Evolutionary conservation across 1,140 invertebrate genomes (phyloP), one percentile per base, ranked within the genome.

Genomic region (Eubasilissa regina): DNA sequence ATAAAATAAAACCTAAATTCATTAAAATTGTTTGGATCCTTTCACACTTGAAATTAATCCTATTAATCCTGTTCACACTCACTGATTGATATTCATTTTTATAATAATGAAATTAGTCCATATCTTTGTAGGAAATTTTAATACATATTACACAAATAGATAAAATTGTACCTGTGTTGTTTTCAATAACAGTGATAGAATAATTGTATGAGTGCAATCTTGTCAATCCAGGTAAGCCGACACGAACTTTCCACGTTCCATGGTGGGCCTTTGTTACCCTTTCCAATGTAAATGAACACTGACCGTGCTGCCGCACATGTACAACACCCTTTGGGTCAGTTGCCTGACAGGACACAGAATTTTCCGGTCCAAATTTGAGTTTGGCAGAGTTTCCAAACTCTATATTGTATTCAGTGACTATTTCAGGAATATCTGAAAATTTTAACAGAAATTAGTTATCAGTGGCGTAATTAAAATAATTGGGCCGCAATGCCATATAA

Each of bases 311-410:
- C 13, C 51, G 17, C 3, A 35, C 19, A 0, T 53, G 13, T 0
- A 74, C 25, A 1, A n/a, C 8, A 9, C 78, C 81, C 13, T 3
- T 53, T 7, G 78, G 75, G 48, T 80, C 64, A 0, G 44, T 79
- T 4, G 72, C 75, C 25, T 60, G 10, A 44, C 81, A 82, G 56
- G 55, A 82, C 60, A 62, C 11, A 11, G 81, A 55, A n/a, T 74
- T 25, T 53, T 75, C 43, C 12, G 81, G 81, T 10, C 81, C 81
- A n/a, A 82, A 75, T 4, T n/a, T 75, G 4, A 82, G 35, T 11
- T 1, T 35, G 0, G 58, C 53, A 12, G 53, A 19, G 8, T 15
- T 48, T 12, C 77, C 80, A 11, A 45, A 44, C 0, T 12, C 12
- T n/a, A 81, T 17, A 17, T 17, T 48, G 4, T 68, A 48, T 43